Evolutionary conservation across 2,113 vertebrate genomes (phyloP).

Genomic region (Aleadryas rufinucha): DNA sequence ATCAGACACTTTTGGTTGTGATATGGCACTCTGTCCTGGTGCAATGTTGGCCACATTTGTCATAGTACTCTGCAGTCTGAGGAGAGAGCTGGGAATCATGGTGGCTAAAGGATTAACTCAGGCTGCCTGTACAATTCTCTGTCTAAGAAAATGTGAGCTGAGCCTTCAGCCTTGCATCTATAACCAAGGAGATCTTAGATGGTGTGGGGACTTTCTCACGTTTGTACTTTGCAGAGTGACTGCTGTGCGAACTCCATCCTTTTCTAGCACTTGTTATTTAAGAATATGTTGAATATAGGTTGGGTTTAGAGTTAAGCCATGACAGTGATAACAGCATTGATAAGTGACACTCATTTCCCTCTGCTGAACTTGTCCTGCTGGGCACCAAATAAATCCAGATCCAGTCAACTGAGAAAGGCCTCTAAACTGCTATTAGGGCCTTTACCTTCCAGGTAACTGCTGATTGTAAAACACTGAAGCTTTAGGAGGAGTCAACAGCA

Average conservation of each 20-base stretch:
- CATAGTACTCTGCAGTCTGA: neutral
- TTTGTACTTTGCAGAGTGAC: neutral
- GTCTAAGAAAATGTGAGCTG: neutral
- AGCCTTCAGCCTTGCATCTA: neutral
- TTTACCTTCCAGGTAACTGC: neutral
- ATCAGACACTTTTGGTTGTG: neutral
- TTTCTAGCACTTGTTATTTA: neutral
- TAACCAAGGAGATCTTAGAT: neutral
- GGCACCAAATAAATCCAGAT: neutral
- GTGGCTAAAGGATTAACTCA: neutral
- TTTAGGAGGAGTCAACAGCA: neutral
- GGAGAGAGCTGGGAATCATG: neutral
- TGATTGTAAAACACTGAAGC: neutral
- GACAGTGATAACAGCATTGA: neutral
- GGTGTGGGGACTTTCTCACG: neutral
- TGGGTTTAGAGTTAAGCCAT: neutral
- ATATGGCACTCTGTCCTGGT: neutral
- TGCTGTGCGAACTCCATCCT: neutral
- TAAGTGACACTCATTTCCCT: neutral
- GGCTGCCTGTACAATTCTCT: neutral
- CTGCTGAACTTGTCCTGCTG: neutral
- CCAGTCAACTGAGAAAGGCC: neutral
- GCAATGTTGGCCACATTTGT: neutral
- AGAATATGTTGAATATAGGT: neutral
- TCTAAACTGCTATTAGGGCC: neutral